These are phyloP conservation scores for Pilophorus perplexus DNA, from an alignment of 2,888 invertebrate species.

Conservation along the genomic window DNA sequence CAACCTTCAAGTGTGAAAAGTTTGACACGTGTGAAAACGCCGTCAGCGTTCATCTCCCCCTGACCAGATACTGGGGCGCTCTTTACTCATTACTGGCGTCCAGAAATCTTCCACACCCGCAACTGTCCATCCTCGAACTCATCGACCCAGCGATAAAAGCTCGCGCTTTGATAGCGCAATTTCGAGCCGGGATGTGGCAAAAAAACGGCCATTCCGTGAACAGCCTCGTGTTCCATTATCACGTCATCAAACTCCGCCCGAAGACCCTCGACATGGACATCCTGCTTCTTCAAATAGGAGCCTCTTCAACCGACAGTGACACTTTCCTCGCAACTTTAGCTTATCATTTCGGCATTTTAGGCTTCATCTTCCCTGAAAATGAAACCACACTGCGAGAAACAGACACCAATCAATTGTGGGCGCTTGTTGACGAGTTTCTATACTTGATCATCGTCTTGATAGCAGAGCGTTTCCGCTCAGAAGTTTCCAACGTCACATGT, in stretches of 20 bases:
- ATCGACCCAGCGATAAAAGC: constrained; percentile 90
- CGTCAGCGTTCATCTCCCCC: constrained; percentile 91
- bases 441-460: constrained; percentile 78
- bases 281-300: constrained; percentile 80
- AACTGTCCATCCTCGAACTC: constrained; percentile 69
- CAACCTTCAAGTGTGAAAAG: constrained; percentile 67
- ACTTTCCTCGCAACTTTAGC: constrained; percentile 89
- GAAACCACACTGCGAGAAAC: constrained; percentile 72
- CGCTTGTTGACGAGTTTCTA: constrained; percentile 88
- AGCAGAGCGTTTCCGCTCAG: constrained; percentile 65
- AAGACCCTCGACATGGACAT: constrained; percentile 95
- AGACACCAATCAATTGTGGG: constrained; percentile 75
- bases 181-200: constrained; percentile 96
- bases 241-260: constrained; percentile 87
- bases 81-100: no score
- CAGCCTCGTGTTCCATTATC: constrained; percentile 94
- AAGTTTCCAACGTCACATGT: constrained; percentile 69
- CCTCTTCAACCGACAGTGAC: constrained; percentile 81
- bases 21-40: constrained; percentile 85
- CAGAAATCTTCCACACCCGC: no score
- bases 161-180: constrained; percentile 78
- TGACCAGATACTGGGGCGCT: constrained; percentile 88
- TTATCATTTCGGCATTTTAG: constrained; percentile 83
- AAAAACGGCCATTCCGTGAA: constrained; percentile 94
- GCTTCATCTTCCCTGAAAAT: constrained; percentile 69